Evolutionary conservation across 2,113 vertebrate species (phyloP).

Genomic region (Aldabrachelys gigantea): DNA sequence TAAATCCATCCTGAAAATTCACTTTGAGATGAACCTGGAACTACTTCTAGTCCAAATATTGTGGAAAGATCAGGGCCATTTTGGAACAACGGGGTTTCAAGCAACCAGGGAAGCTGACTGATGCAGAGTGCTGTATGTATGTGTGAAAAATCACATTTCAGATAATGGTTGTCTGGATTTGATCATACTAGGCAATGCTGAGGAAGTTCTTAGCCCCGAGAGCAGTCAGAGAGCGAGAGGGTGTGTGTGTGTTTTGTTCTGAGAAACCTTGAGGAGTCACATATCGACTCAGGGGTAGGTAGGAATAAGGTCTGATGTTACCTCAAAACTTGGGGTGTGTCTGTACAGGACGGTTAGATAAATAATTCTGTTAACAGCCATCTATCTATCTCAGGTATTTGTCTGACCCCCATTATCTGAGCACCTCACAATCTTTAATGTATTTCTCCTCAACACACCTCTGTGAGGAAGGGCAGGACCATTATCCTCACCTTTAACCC

Average conservation of each 20-base stretch:
- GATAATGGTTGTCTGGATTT: neutral
- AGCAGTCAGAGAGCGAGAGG: neutral
- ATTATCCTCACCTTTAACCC: neutral
- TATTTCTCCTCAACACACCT: neutral
- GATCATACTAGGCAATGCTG: neutral
- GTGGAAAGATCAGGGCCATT: neutral
- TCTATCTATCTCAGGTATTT: neutral
- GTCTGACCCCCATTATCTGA: rapidly evolving
- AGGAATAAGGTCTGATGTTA: neutral
- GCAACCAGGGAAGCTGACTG: neutral
- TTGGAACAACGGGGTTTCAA: neutral
- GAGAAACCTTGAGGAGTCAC: rapidly evolving
- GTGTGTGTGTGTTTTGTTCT: neutral
- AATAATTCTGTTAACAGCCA: neutral
- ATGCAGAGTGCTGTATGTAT: rapidly evolving
- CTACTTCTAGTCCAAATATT: neutral
- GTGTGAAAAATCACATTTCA: neutral
- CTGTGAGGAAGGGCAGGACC: rapidly evolving
- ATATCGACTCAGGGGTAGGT: rapidly evolving
- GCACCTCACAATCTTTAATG: neutral
- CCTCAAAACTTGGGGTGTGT: neutral
- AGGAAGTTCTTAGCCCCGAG: neutral
- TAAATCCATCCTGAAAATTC: neutral
- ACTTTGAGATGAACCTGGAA: neutral
- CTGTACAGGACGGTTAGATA: neutral